Evolutionary conservation across 2,113 vertebrate genomes (phyloP).

Genomic region (Setophaga coronata): DNA sequence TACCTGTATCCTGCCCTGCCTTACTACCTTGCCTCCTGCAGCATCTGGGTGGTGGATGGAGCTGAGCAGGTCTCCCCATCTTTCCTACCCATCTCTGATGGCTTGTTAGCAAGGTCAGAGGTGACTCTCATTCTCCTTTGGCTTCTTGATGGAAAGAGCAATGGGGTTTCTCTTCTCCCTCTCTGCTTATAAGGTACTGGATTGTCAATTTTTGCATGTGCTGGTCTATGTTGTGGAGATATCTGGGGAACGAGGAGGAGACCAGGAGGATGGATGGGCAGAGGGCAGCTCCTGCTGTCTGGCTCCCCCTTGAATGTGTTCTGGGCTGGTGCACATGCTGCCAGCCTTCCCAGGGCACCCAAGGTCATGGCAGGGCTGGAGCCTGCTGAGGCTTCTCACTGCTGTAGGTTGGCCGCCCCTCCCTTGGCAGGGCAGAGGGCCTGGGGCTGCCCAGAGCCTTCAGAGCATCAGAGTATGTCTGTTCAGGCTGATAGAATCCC

Average conservation of each 20-base stretch:
- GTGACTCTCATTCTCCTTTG: not conserved
- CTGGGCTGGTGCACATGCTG: not conserved
- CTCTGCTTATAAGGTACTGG: not conserved
- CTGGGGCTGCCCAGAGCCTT: not conserved
- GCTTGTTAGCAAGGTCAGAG: not conserved
- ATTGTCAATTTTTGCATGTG: not conserved
- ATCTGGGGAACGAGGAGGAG: not conserved
- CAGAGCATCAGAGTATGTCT: not conserved
- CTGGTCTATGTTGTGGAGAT: not conserved
- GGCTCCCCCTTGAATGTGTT: not conserved
- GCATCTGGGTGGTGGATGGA: not conserved
- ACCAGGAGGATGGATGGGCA: not conserved
- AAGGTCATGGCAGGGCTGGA: not conserved
- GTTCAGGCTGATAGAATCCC: not conserved
- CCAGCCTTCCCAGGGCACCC: not conserved
- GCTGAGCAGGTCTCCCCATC: not conserved
- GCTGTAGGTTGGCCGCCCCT: not conserved
- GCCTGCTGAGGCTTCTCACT: not conserved
- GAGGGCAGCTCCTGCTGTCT: not conserved
- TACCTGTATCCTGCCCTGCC: not conserved
- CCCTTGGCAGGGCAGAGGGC: not conserved
- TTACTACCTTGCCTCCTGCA: not conserved
- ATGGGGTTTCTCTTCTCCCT: rapidly evolving
- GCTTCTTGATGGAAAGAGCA: not conserved
- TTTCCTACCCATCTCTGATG: not conserved